These are phyloP conservation scores for Rhynchophorus ferrugineus DNA, from an alignment of 1,140 invertebrate species.

Conservation along the genomic window DNA sequence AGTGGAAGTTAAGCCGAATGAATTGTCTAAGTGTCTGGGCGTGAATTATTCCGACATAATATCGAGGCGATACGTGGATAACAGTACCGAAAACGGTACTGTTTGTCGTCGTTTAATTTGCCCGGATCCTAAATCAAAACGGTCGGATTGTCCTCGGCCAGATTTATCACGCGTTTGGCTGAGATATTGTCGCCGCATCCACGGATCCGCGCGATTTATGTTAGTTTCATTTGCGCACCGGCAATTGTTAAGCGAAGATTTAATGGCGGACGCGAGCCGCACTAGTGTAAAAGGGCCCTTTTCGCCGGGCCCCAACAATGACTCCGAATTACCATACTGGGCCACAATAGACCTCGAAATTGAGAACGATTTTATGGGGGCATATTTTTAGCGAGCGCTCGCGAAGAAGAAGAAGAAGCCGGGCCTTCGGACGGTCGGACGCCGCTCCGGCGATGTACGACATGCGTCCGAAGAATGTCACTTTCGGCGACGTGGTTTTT, in stretches of 20 bases:
- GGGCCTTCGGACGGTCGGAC: too few species aligned
- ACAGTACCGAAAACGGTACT: too few species aligned
- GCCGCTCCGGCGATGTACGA: too few species aligned
- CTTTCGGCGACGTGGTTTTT: too few species aligned
- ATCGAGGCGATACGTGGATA: too few species aligned
- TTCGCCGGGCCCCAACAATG: slow-evolving; percentile 8
- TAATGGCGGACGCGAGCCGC: slow-evolving; percentile 17
- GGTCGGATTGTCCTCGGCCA: slow-evolving; percentile 14
- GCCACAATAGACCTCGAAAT: slow-evolving; percentile 13
- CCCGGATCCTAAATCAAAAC: slow-evolving; percentile 18
- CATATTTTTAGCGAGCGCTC: slow-evolving; percentile 10
- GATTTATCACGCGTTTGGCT: slow-evolving; percentile 21
- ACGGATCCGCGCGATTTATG: slow-evolving; percentile 20
- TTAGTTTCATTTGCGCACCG: slow-evolving; percentile 22
- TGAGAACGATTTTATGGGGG: slow-evolving; percentile 10
- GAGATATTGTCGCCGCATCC: slow-evolving; percentile 22
- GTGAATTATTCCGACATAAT: too few species aligned
- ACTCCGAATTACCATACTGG: slow-evolving; percentile 7
- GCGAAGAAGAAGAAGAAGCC: too few species aligned
- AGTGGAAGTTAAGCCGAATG: too few species aligned
- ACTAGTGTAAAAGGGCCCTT: slow-evolving; percentile 13
- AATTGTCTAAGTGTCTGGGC: too few species aligned
- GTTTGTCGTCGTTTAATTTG: too few species aligned
- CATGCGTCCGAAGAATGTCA: too few species aligned
- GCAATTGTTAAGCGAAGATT: slow-evolving; percentile 18